Base-by-base conservation (phyloP, 2,888 invertebrate species). In the Pyrochroa serraticornis region DNA sequence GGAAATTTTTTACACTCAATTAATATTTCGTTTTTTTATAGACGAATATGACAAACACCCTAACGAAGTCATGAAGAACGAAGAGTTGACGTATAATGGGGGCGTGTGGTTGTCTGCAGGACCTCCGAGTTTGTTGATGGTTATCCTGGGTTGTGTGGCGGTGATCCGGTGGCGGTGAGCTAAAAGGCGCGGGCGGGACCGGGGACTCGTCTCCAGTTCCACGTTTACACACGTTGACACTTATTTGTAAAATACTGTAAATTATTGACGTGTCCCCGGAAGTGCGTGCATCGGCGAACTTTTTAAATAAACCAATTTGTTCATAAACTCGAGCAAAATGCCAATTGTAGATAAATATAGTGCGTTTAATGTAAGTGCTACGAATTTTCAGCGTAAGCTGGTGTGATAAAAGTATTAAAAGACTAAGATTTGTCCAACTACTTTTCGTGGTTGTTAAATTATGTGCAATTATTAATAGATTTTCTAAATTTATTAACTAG, bases 11-110 rank as follows among this genome's bases (percentile, higher is more conserved):
- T n/a, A n/a, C n/a, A 13, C 9, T 30, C 32, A 13, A 13, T 3
- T 50, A 42, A 52, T 38, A 39, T 45, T 46, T 30, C 35, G 70
- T 42, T 69, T 63, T 60, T 67, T 79, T 79, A 39, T 86, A 89
- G 92, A 91, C 82, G 91, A 91, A 79, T 90, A 91, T 76, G 92
- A 92, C 75, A 92, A 92, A 78, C 87, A 91, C 80, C 92, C 91
- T 52, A 93, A 93, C 78, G 93, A 93, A 80, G 93, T 93, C 67
- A 90, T 93, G 74, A 93, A 93, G 82, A 93, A 93, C 77, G 93
- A 93, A 81, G 93, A 93, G 82, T 80, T 93, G 74, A 92, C 91
- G 45, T 91, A 90, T 77, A 87, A 84, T 72, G 82, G 82, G 13
- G 74, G 73, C 43, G 70, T 73, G 5, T 75, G 71, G 72, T 53